These are phyloP conservation scores for Eunapius fragilis DNA, from an alignment of 37 sponge, comb jelly and placozoan genomes.

Conservation along the genomic window DNA sequence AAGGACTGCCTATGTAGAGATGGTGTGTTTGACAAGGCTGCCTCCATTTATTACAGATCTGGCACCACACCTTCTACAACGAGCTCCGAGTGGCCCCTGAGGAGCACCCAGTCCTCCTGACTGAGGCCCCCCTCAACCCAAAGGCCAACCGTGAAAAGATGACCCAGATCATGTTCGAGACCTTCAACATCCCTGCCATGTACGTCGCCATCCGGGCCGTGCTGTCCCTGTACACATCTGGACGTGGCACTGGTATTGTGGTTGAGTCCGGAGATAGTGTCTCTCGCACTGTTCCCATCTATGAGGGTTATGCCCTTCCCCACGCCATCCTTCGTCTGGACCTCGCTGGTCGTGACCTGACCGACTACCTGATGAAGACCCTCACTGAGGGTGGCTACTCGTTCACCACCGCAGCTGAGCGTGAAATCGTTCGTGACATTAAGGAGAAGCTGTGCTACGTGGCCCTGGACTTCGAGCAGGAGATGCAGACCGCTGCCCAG, in stretches of 20 bases:
- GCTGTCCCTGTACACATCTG: slow-evolving; percentile 98
- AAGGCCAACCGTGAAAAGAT: slow-evolving; percentile 99
- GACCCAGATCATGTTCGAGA: slow-evolving; percentile 99
- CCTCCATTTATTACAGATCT: slow-evolving; percentile 93
- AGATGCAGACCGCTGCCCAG: slow-evolving; percentile 93
- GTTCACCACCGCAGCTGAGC: slow-evolving; percentile 89
- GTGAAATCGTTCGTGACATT: slow-evolving; percentile 96
- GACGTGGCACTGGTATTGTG: slow-evolving; percentile 99
- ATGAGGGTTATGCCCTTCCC: slow-evolving; percentile 98
- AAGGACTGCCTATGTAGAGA: too few species aligned
- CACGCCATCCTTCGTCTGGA: slow-evolving; percentile 99
- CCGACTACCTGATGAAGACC: slow-evolving; percentile 99
- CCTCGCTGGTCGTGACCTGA: slow-evolving; percentile 97
- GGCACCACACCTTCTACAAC: slow-evolving; percentile 99
- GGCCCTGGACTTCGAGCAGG: slow-evolving; percentile 99
- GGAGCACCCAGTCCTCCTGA: slow-evolving; percentile 99
- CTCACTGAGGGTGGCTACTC: slow-evolving; percentile 96
- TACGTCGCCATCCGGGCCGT: slow-evolving; percentile 98
- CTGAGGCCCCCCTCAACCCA: slow-evolving; percentile 99
- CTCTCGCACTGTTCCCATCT: slow-evolving; percentile 99
- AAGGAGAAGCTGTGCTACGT: slow-evolving; percentile 99
- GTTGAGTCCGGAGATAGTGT: slow-evolving; percentile 99
- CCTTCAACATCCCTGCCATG: slow-evolving; percentile 99
- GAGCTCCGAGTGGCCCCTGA: slow-evolving; percentile 99
- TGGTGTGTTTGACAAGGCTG: too few species aligned